Evolutionary conservation across 1,140 invertebrate genomes (phyloP).

Genomic region (Sesamia nonagrioides): DNA sequence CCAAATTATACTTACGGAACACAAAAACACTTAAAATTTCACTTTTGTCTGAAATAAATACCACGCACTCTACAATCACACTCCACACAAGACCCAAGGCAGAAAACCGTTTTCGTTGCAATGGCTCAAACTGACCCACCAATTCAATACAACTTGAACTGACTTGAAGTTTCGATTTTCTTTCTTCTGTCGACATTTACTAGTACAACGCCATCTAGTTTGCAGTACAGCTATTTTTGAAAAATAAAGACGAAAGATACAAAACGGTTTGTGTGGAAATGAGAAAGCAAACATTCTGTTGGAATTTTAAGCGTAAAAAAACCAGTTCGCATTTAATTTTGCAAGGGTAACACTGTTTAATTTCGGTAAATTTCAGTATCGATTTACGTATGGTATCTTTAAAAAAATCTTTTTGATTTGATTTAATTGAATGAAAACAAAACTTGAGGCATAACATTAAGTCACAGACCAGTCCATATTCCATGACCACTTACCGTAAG

Average conservation of each 20-base stretch:
- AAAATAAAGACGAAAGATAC: conserved; percentile 9
- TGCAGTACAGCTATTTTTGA: background rate
- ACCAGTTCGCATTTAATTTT: background rate
- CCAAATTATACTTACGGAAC: conserved; percentile 76
- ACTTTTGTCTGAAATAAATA: conserved; percentile 76
- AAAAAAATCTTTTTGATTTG: too few relatives aligned
- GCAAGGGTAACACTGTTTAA: background rate
- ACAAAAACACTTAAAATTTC: conserved; percentile 77
- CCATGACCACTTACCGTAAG: too few relatives aligned
- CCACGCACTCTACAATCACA: conserved; percentile 81
- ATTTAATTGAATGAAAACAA: too few relatives aligned
- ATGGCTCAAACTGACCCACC: conserved; percentile 74
- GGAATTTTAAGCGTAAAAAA: background rate
- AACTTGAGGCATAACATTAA: too few relatives aligned
- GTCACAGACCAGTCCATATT: too few relatives aligned
- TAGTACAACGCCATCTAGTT: conserved; percentile 67
- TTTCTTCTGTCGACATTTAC: conserved; percentile 66
- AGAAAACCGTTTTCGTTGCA: conserved; percentile 85
- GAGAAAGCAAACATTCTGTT: background rate
- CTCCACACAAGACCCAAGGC: conserved; percentile 82
- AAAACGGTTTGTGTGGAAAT: background rate
- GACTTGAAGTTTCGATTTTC: conserved; percentile 78
- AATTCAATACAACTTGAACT: conserved; percentile 65
- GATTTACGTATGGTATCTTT: too few relatives aligned
- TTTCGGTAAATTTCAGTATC: too few relatives aligned